A percentile compares a stretch with the other conserved stretches of the same genome.
Evolutionary conservation across 2,888 invertebrate species (phyloP).

Genomic region (Polyommatus iphigenia): DNA sequence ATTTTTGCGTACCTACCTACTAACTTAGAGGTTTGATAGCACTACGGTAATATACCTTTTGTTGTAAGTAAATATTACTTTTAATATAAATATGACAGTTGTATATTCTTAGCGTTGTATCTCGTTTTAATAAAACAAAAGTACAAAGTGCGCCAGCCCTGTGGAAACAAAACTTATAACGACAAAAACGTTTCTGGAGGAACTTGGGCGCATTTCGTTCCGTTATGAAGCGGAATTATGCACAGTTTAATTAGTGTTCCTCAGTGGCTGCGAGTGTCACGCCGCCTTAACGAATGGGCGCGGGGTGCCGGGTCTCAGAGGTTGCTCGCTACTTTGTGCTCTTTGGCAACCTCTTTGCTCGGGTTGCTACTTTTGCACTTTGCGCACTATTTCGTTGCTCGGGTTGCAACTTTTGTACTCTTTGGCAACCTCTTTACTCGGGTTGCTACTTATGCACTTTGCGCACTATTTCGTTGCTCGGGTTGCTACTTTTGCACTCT

Average conservation of each 20-base stretch:
- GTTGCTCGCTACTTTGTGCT: neutral
- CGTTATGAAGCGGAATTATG: constrained; percentile 40
- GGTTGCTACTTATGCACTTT: too few relatives aligned
- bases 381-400: neutral
- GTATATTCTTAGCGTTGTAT: neutral
- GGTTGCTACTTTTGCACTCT: neutral
- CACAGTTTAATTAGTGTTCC: constrained; percentile 42
- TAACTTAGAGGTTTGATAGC: neutral
- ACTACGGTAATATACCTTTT: neutral
- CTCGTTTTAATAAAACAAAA: neutral
- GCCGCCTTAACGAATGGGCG: constrained; percentile 17
- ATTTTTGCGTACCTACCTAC: too few relatives aligned
- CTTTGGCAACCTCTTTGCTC: neutral
- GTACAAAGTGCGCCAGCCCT: constrained; percentile 3
- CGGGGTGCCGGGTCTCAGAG: neutral
- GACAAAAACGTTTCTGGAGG: constrained; percentile 34
- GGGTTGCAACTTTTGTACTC: too few relatives aligned
- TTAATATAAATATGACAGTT: neutral
- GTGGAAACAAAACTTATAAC: constrained; percentile 26
- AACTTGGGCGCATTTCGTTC: constrained; percentile 38
- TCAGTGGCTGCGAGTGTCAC: constrained; percentile 34
- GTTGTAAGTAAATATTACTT: neutral
- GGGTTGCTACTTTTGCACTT: neutral
- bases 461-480: too few relatives aligned
- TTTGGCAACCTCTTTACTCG: too few relatives aligned